Evolutionary conservation across 2,797 vertebrate genomes (phyloP), one percentile per base, ranked within the genome.

Genomic region (Argya squamiceps): DNA sequence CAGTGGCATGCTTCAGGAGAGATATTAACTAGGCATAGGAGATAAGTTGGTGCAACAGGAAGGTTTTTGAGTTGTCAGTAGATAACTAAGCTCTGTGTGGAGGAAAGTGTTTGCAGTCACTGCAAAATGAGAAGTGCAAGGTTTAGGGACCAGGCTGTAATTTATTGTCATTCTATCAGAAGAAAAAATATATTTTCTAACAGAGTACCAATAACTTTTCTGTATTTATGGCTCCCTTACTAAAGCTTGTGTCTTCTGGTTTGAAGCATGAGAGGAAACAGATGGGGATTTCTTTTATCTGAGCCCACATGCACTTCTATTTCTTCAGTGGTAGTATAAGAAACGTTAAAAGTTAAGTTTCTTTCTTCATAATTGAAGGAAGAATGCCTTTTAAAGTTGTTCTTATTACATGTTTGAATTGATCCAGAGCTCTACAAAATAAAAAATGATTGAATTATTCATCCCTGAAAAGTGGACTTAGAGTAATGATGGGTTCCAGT

Each of bases 121-220:
- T 86, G 52, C 49, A 65, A 53, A 88, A 60, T 92, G 64, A 77
- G 64, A 79, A 58, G 32, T 87, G 41, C 27, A 49, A 8, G 17
- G 8, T 10, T 22, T n/a, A 62, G 64, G 59, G 41, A 67, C 39
- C 44, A 65, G 63, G 26, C 78, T 91, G 71, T 96, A 96, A 96
- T 88, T 97, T 97, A 98, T 98, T 97, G 97, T 98, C 97, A 97
- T 95, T 79, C 64, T 96, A 71, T 84, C 71, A 89, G 95, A 97
- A 97, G 67, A 95, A 94, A 83, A 94, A 85, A 78, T 87, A 47
- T 64, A 62, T 92, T 96, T 92, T 92, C 62, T 94, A 88, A 85
- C 74, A 94, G 69, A 62, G 65, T 83, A 59, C 67, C 91, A 94
- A 64, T 91, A 94, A 91, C 63, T 95, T 94, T 70, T 94, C 89